Conservation (phyloP, 2,888 invertebrate genomes). For the Agrotis puta region DNA sequence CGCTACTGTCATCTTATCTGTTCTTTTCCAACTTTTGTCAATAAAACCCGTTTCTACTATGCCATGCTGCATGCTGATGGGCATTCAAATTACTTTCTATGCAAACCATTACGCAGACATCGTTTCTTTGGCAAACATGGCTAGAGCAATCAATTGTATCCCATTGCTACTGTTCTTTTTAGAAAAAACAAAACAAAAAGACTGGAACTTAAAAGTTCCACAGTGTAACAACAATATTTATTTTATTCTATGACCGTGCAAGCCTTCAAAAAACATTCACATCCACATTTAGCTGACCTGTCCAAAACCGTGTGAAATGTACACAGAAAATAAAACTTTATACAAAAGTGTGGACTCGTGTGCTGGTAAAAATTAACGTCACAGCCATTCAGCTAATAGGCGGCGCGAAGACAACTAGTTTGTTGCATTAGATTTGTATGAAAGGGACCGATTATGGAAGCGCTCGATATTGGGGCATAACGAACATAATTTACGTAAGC, state of each 20-base stretch:
- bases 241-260: background rate
- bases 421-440: constrained; percentile 72
- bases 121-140: too few relatives aligned
- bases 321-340: constrained; percentile 30
- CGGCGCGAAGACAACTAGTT: constrained; percentile 71
- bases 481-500: background rate
- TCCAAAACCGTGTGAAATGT: constrained; percentile 15
- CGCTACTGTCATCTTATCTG: too few relatives aligned
- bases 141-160: too few relatives aligned
- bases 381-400: constrained; percentile 70
- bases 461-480: constrained; percentile 23
- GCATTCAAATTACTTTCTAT: too few relatives aligned
- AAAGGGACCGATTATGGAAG: constrained; percentile 40
- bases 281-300: constrained; percentile 12
- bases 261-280: constrained; percentile 15
- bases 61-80: too few relatives aligned
- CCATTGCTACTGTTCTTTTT: too few relatives aligned
- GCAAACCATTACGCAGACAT: too few relatives aligned
- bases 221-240: background rate
- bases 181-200: too few relatives aligned
- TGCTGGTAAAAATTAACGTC: constrained; percentile 72
- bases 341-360: constrained; percentile 40
- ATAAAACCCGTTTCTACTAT: too few relatives aligned
- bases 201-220: background rate
- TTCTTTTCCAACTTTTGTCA: too few relatives aligned